Conservation (phyloP, 2,113 vertebrate species). For the Coregonus clupeaformis region DNA sequence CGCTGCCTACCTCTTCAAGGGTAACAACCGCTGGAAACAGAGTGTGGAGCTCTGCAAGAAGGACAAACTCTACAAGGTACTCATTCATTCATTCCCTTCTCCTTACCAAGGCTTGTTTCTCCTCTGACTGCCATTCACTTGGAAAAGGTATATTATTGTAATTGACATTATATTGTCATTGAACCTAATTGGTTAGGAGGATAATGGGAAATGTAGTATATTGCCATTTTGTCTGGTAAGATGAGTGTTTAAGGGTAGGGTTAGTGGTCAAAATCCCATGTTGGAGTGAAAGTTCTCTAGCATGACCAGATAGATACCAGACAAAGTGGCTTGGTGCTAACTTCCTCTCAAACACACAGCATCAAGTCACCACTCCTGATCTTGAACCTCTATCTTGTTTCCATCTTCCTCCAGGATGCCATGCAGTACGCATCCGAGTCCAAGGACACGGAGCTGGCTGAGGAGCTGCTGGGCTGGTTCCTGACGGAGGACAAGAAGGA, state of each 20-base stretch:
- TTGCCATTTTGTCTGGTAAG: not conserved
- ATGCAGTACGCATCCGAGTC: constrained; percentile 99
- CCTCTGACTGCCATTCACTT: not conserved
- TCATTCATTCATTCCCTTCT: too few relatives aligned
- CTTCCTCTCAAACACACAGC: not conserved
- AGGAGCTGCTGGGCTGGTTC: constrained; percentile 97
- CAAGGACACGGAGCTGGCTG: constrained; percentile 94
- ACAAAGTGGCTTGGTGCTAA: too few relatives aligned
- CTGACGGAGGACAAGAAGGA: constrained; percentile 91
- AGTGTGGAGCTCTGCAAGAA: constrained; percentile 98
- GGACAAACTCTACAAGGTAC: constrained; percentile 95
- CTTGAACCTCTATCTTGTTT: too few relatives aligned
- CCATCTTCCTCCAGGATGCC: constrained; percentile 80
- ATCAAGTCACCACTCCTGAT: not conserved
- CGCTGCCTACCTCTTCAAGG: constrained; percentile 97
- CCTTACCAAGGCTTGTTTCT: not conserved
- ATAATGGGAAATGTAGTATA: not conserved
- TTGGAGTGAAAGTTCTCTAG: too few relatives aligned
- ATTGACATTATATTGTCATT: not conserved
- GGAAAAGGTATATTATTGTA: too few relatives aligned
- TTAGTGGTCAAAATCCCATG: too few relatives aligned
- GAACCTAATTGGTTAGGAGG: not conserved
- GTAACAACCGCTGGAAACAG: constrained; percentile 99
- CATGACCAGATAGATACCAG: too few relatives aligned
- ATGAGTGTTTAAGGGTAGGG: not conserved